These are phyloP conservation scores for Rhagoletis zephyria DNA, from an alignment of 1,140 invertebrate species.

Conservation along the genomic window DNA sequence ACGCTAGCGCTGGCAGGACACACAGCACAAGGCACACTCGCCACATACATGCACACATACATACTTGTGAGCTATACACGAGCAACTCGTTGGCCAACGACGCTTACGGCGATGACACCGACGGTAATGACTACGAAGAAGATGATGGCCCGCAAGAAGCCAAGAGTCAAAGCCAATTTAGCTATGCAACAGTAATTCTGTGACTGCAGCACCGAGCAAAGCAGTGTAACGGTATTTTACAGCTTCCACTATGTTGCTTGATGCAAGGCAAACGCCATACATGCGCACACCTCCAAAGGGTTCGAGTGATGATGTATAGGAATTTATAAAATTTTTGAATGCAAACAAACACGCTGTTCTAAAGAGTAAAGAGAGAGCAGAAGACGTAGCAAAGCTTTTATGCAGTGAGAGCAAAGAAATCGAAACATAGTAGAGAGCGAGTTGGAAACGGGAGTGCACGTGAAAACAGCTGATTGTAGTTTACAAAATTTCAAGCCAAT, in stretches of 20 bases:
- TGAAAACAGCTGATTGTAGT: background rate
- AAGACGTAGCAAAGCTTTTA: background rate
- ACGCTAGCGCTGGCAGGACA: too few relatives aligned
- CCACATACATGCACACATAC: background rate
- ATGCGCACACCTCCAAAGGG: background rate
- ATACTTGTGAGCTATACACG: background rate
- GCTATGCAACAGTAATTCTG: background rate
- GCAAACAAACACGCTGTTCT: background rate
- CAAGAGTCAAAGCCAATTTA: slow-evolving; percentile 27
- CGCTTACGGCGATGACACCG: too few relatives aligned
- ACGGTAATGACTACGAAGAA: slow-evolving; percentile 1
- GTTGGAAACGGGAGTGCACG: too few relatives aligned
- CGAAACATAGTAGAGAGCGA: background rate
- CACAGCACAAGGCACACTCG: background rate
- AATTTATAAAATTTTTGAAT: background rate
- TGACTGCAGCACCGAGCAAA: background rate
- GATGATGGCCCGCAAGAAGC: slow-evolving; percentile 48
- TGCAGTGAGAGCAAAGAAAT: background rate
- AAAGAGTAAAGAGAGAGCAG: background rate
- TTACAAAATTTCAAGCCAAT: background rate
- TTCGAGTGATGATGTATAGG: background rate
- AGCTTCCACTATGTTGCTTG: background rate
- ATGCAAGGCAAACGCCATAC: background rate
- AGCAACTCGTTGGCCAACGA: background rate
- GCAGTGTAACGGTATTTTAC: slow-evolving; percentile 25